Conservation (phyloP, 2,113 vertebrate genomes). For the Mesembrinibis cayennensis region DNA sequence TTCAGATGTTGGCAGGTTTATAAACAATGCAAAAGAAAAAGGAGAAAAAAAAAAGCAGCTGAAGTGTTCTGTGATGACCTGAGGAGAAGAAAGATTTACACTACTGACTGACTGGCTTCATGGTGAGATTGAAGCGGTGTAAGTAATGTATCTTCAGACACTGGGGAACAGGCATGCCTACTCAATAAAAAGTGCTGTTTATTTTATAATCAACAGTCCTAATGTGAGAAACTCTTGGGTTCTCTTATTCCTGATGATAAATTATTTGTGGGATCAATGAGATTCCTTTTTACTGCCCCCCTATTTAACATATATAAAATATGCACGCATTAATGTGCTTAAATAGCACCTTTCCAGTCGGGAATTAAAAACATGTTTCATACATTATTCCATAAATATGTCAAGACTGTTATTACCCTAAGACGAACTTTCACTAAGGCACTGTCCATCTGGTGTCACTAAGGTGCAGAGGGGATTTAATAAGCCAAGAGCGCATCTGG, state of each 20-base stretch:
- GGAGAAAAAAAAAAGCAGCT: neutral
- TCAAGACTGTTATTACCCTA: neutral
- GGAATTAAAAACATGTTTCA: conserved; percentile 13
- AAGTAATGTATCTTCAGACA: neutral
- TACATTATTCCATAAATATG: neutral
- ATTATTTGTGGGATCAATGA: conserved; percentile 19
- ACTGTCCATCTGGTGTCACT: conserved; percentile 30
- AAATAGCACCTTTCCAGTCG: neutral
- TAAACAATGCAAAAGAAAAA: neutral
- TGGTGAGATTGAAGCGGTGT: neutral
- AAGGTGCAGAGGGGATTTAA: conserved; percentile 9
- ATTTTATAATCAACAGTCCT: conserved; percentile 7
- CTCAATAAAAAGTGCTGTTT: conserved; percentile 39
- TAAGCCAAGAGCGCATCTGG: neutral
- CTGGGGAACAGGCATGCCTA: neutral
- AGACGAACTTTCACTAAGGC: neutral
- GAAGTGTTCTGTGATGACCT: neutral
- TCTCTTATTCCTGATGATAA: neutral
- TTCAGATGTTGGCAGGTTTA: neutral
- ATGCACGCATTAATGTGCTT: neutral
- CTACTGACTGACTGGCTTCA: neutral
- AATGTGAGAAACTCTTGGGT: neutral
- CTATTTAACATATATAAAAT: neutral
- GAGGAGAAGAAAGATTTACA: conserved; percentile 19
- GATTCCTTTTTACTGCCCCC: neutral